Percentiles rank a stretch among this genome's conserved stretches.
phyloP scores from a whole-genome alignment of 2,113 vertebrate genomes.

The Tenrec ecaudatus region DNA sequence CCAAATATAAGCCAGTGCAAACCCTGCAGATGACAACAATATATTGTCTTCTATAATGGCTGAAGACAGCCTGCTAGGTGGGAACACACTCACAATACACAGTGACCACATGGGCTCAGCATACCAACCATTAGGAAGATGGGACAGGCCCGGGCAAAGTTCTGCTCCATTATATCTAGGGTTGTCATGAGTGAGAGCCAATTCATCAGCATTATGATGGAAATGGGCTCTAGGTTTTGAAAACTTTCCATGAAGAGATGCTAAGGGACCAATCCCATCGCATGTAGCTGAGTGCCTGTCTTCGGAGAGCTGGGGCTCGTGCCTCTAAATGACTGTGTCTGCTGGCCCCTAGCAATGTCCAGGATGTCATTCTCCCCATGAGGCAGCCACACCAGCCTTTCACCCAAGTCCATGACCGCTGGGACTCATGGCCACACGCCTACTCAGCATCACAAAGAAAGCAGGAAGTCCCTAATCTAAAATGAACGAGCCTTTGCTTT shows the following conservation, averaged over 20 bases:
- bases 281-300: neutral
- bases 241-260: neutral
- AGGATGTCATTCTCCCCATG: neutral
- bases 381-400: neutral
- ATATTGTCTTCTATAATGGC: neutral
- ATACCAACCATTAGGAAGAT: neutral
- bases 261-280: neutral
- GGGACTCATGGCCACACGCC: neutral
- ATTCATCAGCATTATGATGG: neutral
- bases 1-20: neutral
- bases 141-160: neutral
- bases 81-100: neutral
- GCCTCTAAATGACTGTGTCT: slow-evolving; percentile 30
- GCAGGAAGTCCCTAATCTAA: neutral
- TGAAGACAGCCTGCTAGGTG: neutral
- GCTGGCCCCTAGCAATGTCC: neutral
- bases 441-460: neutral
- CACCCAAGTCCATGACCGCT: neutral
- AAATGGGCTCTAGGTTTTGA: neutral
- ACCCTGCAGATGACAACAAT: neutral
- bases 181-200: neutral
- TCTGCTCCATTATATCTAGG: neutral
- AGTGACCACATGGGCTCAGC: neutral
- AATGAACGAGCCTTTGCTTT: neutral
- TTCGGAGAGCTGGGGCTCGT: neutral